Conservation (phyloP, 2,113 vertebrate genomes). For the Lepus americanus region DNA sequence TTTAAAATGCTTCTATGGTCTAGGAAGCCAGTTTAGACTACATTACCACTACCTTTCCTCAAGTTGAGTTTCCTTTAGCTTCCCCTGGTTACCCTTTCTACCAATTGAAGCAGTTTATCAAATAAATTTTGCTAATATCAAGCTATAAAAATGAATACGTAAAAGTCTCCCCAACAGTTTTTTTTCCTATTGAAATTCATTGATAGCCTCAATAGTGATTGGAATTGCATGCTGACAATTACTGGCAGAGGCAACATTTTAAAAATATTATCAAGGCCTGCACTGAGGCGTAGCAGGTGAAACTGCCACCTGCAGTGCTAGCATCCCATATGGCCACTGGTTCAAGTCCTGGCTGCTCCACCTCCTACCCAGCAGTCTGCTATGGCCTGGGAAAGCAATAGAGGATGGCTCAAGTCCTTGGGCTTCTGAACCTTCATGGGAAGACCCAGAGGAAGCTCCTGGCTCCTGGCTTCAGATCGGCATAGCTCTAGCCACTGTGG, state of each 20-base stretch:
- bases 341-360: too few relatives aligned
- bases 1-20: background rate
- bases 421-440: too few relatives aligned
- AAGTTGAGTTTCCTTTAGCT: background rate
- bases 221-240: background rate
- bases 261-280: background rate
- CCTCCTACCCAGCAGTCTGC: too few relatives aligned
- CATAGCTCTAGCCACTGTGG: too few relatives aligned
- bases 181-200: background rate
- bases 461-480: too few relatives aligned
- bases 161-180: background rate
- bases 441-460: too few relatives aligned
- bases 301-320: too few relatives aligned
- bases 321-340: too few relatives aligned
- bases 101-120: background rate
- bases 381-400: too few relatives aligned
- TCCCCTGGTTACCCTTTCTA: background rate
- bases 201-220: background rate
- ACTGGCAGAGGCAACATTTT: background rate
- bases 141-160: conserved; percentile 14
- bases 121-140: background rate
- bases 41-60: background rate
- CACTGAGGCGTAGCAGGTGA: too few relatives aligned
- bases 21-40: background rate
- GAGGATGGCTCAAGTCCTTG: too few relatives aligned